A percentile compares a stretch with the other conserved stretches of the same genome.
Conservation (phyloP, 2,113 vertebrate species). For the Syngnathus typhle region DNA sequence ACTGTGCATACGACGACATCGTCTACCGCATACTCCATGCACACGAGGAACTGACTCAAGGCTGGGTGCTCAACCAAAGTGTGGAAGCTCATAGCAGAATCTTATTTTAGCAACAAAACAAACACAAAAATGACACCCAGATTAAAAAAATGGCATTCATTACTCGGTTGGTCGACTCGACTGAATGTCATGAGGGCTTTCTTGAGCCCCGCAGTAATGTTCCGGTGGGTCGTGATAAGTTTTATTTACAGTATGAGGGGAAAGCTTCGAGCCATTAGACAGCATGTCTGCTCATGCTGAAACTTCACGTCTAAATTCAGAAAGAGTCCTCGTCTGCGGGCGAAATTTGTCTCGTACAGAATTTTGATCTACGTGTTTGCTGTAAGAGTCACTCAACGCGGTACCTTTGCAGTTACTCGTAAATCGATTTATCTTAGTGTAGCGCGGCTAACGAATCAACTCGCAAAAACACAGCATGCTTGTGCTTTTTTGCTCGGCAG, state of each 20-base stretch:
- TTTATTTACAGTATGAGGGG: background rate
- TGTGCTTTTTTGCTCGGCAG: slow-evolving; percentile 2
- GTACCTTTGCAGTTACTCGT: too few relatives aligned
- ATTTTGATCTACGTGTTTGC: too few relatives aligned
- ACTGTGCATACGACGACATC: slow-evolving; percentile 5
- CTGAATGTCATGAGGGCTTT: slow-evolving; percentile 20
- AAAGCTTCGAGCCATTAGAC: slow-evolving; percentile 28
- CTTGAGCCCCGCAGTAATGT: slow-evolving; percentile 25
- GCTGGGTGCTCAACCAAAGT: slow-evolving; percentile 4
- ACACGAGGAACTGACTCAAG: background rate
- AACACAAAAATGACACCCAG: background rate
- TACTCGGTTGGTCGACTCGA: slow-evolving; percentile 8
- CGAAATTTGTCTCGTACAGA: background rate
- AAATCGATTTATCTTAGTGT: background rate
- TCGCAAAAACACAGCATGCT: background rate
- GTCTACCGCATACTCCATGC: slow-evolving; percentile 10
- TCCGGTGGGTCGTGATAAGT: slow-evolving; percentile 29
- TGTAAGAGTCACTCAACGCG: too few relatives aligned
- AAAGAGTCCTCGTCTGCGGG: slow-evolving; percentile 13
- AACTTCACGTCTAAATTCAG: slow-evolving; percentile 7
- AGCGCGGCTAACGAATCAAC: background rate
- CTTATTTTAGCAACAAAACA: slow-evolving; percentile 15
- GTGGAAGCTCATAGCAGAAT: background rate
- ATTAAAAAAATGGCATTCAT: slow-evolving; percentile 6
- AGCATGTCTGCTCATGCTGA: slow-evolving; percentile 18